Conservation (phyloP, 1,140 invertebrate species). For the Eurosta solidaginis region DNA sequence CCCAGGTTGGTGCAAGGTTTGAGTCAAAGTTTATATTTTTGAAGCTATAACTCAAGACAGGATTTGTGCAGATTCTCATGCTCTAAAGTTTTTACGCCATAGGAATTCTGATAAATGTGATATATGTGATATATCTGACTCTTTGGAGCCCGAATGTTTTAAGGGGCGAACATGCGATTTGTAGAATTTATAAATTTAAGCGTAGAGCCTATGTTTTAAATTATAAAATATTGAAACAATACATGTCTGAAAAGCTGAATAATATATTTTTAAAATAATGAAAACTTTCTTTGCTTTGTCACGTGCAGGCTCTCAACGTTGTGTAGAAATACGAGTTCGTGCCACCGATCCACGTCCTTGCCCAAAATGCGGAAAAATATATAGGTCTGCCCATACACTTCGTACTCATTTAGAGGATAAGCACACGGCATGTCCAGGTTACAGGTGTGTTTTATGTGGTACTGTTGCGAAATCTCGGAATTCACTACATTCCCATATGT, state of each 20-base stretch:
- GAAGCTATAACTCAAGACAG: no score
- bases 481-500: slow-evolving; percentile 90
- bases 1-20: no score
- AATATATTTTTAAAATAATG: background rate
- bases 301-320: slow-evolving; percentile 71
- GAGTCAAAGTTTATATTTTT: no score
- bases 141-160: no score
- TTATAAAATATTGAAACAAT: no score
- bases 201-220: no score
- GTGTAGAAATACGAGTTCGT: slow-evolving; percentile 82
- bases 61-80: no score
- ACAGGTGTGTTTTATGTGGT: slow-evolving; percentile 86
- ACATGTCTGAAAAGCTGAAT: background rate
- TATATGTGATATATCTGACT: no score
- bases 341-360: slow-evolving; percentile 89
- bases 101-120: no score
- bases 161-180: no score
- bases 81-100: no score
- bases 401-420: slow-evolving; percentile 90
- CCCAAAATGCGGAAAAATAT: slow-evolving; percentile 91
- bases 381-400: slow-evolving; percentile 86
- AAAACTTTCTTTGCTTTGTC: slow-evolving; percentile 17
- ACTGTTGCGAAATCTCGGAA: slow-evolving; percentile 90
- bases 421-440: slow-evolving; percentile 89
- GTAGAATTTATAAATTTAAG: no score